A percentile compares a stretch with the other conserved stretches of the same genome.
These are phyloP conservation scores for Verasper variegatus DNA, from an alignment of 2,113 vertebrate species.

Conservation along the genomic window DNA sequence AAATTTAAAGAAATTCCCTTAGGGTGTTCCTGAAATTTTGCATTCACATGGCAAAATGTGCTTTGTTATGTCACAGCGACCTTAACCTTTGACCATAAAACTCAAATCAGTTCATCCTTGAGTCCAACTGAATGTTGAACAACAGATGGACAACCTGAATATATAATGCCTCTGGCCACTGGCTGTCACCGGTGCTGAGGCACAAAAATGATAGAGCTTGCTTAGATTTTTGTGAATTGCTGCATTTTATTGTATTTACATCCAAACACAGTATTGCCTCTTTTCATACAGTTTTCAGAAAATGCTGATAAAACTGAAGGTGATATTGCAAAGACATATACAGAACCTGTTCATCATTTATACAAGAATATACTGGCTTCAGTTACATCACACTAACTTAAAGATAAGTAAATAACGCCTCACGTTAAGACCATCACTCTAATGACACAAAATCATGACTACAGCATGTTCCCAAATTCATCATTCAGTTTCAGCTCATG, in stretches of 20 bases:
- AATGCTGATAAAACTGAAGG: constrained; percentile 5
- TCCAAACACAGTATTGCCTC: constrained; percentile 8
- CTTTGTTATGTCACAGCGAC: too few species aligned
- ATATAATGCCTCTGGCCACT: too few species aligned
- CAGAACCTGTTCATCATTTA: constrained; percentile 25
- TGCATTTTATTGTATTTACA: constrained; percentile 49
- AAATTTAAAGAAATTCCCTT: too few species aligned
- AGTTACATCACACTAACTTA: constrained; percentile 4
- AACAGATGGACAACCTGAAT: too few species aligned
- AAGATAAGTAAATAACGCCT: constrained; percentile 44
- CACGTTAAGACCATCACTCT: neutral
- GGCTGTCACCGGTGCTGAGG: too few species aligned
- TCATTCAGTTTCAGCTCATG: neutral
- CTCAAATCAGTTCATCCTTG: too few species aligned
- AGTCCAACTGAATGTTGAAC: too few species aligned
- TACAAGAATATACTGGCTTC: constrained; percentile 14
- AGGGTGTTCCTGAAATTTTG: too few species aligned
- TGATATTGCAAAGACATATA: constrained; percentile 28
- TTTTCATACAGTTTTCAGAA: constrained; percentile 3
- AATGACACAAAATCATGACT: neutral
- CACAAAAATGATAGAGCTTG: neutral
- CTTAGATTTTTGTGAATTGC: constrained; percentile 37
- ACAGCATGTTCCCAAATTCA: neutral
- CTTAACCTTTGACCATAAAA: too few species aligned
- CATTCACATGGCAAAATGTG: too few species aligned